phyloP scores from a whole-genome alignment of 2,113 vertebrate genomes.

The Danionella cerebrum region DNA sequence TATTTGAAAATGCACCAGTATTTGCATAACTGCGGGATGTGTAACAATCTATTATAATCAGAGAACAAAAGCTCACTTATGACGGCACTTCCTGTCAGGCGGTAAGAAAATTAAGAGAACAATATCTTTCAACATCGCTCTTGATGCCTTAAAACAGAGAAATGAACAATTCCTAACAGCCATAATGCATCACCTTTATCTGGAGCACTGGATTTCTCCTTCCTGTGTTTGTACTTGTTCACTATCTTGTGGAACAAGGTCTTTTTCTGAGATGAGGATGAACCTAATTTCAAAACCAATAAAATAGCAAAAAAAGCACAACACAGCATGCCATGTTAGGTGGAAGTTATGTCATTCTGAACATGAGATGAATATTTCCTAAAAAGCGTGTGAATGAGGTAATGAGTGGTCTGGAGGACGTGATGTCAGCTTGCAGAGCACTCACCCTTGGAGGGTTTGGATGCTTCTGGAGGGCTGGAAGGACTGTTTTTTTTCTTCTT shows the following conservation, averaged over 20 bases:
- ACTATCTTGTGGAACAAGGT: conserved; percentile 94
- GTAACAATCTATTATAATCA: not conserved
- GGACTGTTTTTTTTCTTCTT: conserved; percentile 82
- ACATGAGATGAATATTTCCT: conserved; percentile 17
- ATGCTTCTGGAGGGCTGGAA: conserved; percentile 63
- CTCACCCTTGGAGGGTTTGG: conserved; percentile 74
- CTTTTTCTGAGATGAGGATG: conserved; percentile 92
- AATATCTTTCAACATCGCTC: no score
- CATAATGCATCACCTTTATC: conserved; percentile 74
- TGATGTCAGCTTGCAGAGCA: conserved; percentile 3
- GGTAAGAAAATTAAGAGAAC: no score
- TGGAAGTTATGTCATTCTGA: conserved; percentile 36
- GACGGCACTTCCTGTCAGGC: not conserved
- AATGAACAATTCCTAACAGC: conserved; percentile 1
- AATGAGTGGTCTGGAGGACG: conserved; percentile 28
- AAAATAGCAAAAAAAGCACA: conserved; percentile 54
- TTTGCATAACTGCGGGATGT: not conserved
- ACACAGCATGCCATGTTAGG: conserved; percentile 58
- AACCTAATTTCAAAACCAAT: conserved; percentile 64
- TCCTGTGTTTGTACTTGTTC: conserved; percentile 92
- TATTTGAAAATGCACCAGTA: not conserved
- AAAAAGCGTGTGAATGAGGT: conserved; percentile 13
- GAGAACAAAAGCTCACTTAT: conserved; percentile 4
- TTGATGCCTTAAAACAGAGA: not conserved
- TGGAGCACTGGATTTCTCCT: conserved; percentile 79